A percentile compares a stretch with the other conserved stretches of the same genome.
These are phyloP conservation scores for Cherax destructor DNA, from an alignment of 1,140 invertebrate species.

Conservation along the genomic window DNA sequence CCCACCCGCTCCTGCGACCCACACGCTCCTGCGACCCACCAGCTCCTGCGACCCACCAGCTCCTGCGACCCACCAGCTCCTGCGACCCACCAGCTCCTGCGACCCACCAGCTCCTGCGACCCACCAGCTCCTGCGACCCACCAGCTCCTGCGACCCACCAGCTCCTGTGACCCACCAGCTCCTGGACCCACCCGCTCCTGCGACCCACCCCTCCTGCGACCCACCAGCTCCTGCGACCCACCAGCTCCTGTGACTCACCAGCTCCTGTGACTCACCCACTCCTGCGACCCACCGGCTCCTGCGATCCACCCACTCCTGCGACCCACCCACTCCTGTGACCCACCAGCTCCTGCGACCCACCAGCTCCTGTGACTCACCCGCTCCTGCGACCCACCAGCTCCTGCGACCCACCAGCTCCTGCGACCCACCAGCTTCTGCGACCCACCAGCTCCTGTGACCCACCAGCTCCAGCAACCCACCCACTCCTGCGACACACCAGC, in stretches of 20 bases:
- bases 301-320: background rate
- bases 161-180: no score
- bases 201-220: background rate
- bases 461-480: background rate
- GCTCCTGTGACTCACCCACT: background rate
- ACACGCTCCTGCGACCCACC: no score
- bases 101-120: background rate
- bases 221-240: background rate
- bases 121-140: background rate
- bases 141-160: background rate
- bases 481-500: no score
- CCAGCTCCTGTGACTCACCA: no score
- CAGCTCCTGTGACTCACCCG: background rate
- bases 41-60: no score
- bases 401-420: background rate
- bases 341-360: no score
- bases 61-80: background rate
- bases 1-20: no score
- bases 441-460: background rate
- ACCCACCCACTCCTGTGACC: background rate
- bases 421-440: background rate
- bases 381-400: background rate
- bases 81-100: no score
- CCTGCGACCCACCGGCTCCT: background rate
- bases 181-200: background rate